phyloP scores from a whole-genome alignment of 2,113 vertebrate genomes.

The Arvicanthis niloticus region DNA sequence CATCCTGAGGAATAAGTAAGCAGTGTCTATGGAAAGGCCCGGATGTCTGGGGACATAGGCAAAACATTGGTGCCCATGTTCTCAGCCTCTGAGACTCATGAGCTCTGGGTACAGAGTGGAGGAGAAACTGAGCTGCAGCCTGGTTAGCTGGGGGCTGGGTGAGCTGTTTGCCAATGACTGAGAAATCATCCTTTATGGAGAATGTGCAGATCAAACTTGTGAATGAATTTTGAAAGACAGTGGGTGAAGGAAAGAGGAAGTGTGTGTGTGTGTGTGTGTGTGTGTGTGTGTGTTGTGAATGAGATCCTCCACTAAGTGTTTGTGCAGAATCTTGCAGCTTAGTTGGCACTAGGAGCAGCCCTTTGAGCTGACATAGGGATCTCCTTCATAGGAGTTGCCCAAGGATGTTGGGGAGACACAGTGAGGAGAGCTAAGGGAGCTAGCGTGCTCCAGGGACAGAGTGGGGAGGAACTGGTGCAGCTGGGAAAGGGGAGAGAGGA shows the following conservation, averaged over 20 bases:
- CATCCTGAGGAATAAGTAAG: not conserved
- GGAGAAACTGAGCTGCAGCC: not conserved
- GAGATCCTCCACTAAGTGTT: not conserved
- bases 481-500: too few species aligned
- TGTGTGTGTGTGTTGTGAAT: too few species aligned
- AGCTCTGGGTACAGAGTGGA: rapidly evolving
- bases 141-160: not conserved
- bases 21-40: not conserved
- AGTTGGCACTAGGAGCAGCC: not conserved
- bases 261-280: too few species aligned
- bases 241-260: not conserved
- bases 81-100: not conserved
- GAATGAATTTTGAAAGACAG: not conserved
- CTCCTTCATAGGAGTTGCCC: not conserved
- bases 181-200: not conserved
- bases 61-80: not conserved
- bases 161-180: not conserved
- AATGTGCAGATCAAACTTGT: not conserved
- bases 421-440: too few species aligned
- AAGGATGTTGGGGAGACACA: too few species aligned
- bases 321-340: not conserved
- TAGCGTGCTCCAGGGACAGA: too few species aligned
- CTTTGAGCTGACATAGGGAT: not conserved
- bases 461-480: too few species aligned
- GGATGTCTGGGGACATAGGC: not conserved